Base-by-base conservation (phyloP, 2,888 invertebrate species). In the Epinotia demarniana region DNA sequence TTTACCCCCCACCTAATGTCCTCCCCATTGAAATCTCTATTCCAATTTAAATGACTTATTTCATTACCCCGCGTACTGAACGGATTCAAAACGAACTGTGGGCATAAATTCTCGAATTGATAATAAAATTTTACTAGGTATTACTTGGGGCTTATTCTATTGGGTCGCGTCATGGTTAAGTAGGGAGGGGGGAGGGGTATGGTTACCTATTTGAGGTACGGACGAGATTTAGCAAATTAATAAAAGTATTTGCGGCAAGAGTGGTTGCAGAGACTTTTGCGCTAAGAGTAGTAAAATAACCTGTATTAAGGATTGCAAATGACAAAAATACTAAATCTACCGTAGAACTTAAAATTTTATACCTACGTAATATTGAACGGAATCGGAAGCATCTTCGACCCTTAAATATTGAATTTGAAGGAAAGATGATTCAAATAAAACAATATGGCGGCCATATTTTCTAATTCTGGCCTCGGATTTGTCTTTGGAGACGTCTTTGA, bases 21-120 rank as follows among this genome's bases (percentile, higher is more conserved):
- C 89, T 83, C 79, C 23, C 90, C 90, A 90, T 90, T 92, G 89
- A 89, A 92, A 89, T 87, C 89, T 91, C 91, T 92, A 92, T 91
- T 91, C 89, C 93, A 90, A 93, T 93, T 93, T 91, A 92, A 93
- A 92, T 93, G 93, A 93, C 87, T 93, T 93, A 93, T 93, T 92
- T 92, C 92, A 92, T 92, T 91, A 89, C 90, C 84, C 86, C 85
- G 89, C 87, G 90, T 88, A 81, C 83, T 79, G 77, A 83, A 83
- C 82, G 88, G 87, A 85, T 88, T 86, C 83, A 81, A 80, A 86
- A 83, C 84, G 85, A 87, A 85, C 85, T 84, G 84, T 80, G 87
- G 79, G 86, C 85, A 91, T 93, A 92, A 92, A 93, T 92, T 90
- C 82, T 81, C 86, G 89, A 88, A 91, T 91, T 90, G 92, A 90